Evolutionary conservation across 1,140 invertebrate genomes (phyloP), one percentile per base, ranked within the genome.

Genomic region (Colletes latitarsis): DNA sequence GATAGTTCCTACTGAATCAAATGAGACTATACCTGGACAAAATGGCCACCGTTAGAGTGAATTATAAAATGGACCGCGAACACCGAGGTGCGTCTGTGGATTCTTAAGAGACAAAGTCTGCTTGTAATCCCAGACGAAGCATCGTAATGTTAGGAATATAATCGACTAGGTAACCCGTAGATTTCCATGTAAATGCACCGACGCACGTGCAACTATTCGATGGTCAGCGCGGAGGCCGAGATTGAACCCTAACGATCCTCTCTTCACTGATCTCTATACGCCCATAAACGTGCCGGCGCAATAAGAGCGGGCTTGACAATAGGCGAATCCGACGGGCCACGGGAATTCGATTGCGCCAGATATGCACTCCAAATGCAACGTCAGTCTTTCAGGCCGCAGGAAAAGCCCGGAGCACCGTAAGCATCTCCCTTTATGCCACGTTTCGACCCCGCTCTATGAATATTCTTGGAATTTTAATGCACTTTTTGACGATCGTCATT

Each of bases 171-270:
- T 52, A 30, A 17, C 58, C 76, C 64, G 66, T 46, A 72, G 83
- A 86, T 86, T 85, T 85, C 83, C 71, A 86, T 86, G 83, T 79
- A 85, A 86, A 85, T 86, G 84, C 80, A 68, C 46, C 30, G 84
- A 78, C 58, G 62, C 64, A 70, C 39, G 39, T 64, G 57, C 83
- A 74, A 82, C 66, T 82, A 86, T 82, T 82, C 71, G 79, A 55
- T 49, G 83, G 83, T 86, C 80, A 85, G 43, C 55, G 52, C 4
- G 21, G 67, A 55, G 68, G 21, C 52, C 53, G 74, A 60, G 82
- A 63, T 85, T 69, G 60, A 71, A 69, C 63, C 46, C 67, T 81
- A 85, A 82, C 71, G 69, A 72, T 77, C 74, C 76, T 85, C 74
- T 75, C 79, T 74, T 39, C 67, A 62, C 8, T 67, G 41, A 70